Evolutionary conservation across 2,113 vertebrate species (phyloP).

Genomic region (Rhineura floridana): DNA sequence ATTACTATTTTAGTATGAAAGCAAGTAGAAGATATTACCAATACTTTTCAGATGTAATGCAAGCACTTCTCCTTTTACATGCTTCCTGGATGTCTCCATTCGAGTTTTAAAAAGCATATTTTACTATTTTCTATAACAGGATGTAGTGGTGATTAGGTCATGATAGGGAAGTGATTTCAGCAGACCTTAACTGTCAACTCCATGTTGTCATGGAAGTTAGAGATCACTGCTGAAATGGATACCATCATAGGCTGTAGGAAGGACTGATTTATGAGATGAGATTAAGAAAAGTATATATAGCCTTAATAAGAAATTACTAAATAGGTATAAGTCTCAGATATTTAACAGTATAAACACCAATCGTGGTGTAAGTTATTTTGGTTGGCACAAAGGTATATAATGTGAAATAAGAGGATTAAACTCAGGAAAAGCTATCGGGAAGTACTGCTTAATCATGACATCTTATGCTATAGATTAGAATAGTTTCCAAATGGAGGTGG

Average conservation of each 20-base stretch:
- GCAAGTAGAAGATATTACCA: too few species aligned
- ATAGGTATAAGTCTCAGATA: neutral
- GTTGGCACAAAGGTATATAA: neutral
- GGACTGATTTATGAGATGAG: neutral
- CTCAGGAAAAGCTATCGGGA: slow-evolving; percentile 23
- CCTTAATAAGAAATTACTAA: neutral
- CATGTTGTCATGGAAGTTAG: neutral
- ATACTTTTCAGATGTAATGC: neutral
- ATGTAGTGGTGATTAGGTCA: neutral
- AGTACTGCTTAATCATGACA: neutral
- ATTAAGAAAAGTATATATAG: slow-evolving; percentile 12
- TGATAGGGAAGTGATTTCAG: neutral
- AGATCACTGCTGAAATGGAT: neutral
- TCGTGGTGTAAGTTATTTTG: slow-evolving; percentile 8
- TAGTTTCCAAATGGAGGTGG: neutral
- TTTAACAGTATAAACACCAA: neutral
- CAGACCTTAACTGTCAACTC: neutral
- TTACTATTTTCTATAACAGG: neutral
- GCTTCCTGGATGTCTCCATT: neutral
- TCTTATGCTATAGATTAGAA: slow-evolving; percentile 25
- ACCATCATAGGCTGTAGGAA: neutral
- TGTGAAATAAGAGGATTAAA: neutral
- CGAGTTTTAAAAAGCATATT: neutral
- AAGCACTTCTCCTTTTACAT: neutral
- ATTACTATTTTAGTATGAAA: neutral